Conservation (phyloP, 2,888 invertebrate genomes). For the Drosophila mimetica region DNA sequence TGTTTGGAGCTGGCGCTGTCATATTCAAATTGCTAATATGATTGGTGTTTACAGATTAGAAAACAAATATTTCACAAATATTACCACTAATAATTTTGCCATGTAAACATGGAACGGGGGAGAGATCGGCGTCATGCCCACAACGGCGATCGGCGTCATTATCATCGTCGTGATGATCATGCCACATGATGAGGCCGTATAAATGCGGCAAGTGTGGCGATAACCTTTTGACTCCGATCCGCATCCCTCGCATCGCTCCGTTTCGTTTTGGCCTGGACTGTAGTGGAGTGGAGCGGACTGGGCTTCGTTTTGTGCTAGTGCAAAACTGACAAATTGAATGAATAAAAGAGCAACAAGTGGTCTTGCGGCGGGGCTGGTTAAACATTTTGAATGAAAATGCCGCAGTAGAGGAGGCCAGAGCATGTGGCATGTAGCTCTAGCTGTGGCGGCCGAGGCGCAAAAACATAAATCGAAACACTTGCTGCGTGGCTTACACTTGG, state of each 20-base stretch:
- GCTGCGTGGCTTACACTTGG: conserved; percentile 54
- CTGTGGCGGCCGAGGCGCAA: conserved; percentile 71
- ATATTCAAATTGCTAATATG: conserved; percentile 84
- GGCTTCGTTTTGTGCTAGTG: conserved; percentile 56
- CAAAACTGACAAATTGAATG: conserved; percentile 84
- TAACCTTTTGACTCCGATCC: conserved; percentile 82
- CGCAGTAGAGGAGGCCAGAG: conserved; percentile 51
- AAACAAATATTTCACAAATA: conserved; percentile 84
- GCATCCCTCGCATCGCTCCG: background rate
- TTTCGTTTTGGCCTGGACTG: conserved; percentile 14
- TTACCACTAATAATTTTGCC: conserved; percentile 79
- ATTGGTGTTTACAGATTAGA: conserved; percentile 84
- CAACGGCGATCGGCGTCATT: conserved; percentile 31
- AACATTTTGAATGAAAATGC: conserved; percentile 79
- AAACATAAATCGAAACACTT: conserved; percentile 81
- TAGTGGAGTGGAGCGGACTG: background rate
- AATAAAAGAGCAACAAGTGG: conserved; percentile 84
- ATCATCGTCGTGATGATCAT: conserved; percentile 50
- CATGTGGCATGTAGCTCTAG: conserved; percentile 36
- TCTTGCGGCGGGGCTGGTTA: conserved; percentile 63
- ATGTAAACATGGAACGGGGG: conserved; percentile 55
- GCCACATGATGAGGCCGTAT: conserved; percentile 61
- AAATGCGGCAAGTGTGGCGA: conserved; percentile 78
- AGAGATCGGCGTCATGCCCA: conserved; percentile 20
- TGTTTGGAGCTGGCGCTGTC: conserved; percentile 75